These are phyloP conservation scores for Drosophila hamatofila DNA, from an alignment of 2,888 invertebrate genomes.

Conservation along the genomic window DNA sequence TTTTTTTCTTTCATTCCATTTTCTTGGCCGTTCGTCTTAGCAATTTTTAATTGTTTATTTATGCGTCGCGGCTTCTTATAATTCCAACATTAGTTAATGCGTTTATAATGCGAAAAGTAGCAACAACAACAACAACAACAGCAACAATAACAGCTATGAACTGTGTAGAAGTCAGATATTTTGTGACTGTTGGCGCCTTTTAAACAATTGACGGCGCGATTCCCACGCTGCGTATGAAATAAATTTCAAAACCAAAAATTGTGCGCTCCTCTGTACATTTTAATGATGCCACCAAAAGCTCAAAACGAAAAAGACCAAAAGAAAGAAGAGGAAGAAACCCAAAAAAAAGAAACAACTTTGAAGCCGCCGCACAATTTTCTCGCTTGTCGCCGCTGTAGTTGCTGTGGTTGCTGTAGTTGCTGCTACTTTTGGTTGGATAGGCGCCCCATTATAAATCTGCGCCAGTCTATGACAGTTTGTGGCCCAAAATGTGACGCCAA, in stretches of 20 bases:
- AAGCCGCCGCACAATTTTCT: slow-evolving; percentile 78
- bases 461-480: slow-evolving; percentile 75
- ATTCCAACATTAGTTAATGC: slow-evolving; percentile 73
- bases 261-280: slow-evolving; percentile 75
- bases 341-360: slow-evolving; percentile 62
- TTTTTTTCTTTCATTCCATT: slow-evolving; percentile 21
- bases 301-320: slow-evolving; percentile 19
- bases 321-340: slow-evolving; percentile 48
- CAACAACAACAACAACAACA: slow-evolving; percentile 30
- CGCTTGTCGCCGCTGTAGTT: slow-evolving; percentile 17
- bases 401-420: slow-evolving; percentile 1
- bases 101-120: slow-evolving; percentile 72
- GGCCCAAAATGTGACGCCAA: slow-evolving; percentile 64
- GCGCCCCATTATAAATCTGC: slow-evolving; percentile 80
- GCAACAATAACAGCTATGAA: not conserved
- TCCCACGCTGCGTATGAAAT: slow-evolving; percentile 80
- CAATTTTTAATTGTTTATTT: slow-evolving; percentile 61
- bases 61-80: slow-evolving; percentile 47
- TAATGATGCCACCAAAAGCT: slow-evolving; percentile 70
- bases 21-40: slow-evolving; percentile 15
- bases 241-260: slow-evolving; percentile 66
- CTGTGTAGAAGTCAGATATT: slow-evolving; percentile 16
- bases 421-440: slow-evolving; percentile 55
- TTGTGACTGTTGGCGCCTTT: slow-evolving; percentile 68
- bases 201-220: slow-evolving; percentile 71